Evolutionary conservation across 2,113 vertebrate genomes (phyloP).

Genomic region (Burhinus bistriatus): DNA sequence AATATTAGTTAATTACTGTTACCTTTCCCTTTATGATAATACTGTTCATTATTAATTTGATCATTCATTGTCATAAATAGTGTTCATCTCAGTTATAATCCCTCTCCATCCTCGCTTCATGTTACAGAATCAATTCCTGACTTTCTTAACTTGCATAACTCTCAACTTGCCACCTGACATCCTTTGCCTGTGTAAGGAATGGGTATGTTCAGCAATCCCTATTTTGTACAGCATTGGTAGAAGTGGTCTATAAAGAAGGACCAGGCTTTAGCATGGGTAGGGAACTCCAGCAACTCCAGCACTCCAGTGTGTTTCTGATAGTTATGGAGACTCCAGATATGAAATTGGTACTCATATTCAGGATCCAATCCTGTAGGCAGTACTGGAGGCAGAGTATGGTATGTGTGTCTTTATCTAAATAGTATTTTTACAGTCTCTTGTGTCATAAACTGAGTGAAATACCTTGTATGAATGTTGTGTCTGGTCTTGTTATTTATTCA

Average conservation of each 20-base stretch:
- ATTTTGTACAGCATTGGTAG: neutral
- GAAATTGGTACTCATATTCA: neutral
- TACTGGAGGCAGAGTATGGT: neutral
- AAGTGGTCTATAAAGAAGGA: neutral
- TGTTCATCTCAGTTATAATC: neutral
- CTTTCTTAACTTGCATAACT: neutral
- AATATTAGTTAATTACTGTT: neutral
- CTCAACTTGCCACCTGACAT: neutral
- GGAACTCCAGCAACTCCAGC: neutral
- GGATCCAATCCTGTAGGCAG: neutral
- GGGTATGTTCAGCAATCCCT: neutral
- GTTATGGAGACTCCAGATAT: neutral
- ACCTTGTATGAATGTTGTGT: neutral
- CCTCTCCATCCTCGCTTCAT: neutral
- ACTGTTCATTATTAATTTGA: neutral
- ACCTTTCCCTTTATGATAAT: neutral
- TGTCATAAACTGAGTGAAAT: neutral
- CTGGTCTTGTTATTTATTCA: neutral
- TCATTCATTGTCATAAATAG: neutral
- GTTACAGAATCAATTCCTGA: neutral
- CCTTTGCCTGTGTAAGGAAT: accelerated
- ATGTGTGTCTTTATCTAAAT: neutral
- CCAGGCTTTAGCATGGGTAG: neutral
- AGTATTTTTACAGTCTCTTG: neutral
- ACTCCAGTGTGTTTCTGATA: neutral